A percentile compares a stretch with the other conserved stretches of the same genome.
phyloP scores from a whole-genome alignment of 2,888 invertebrate species.

The Monopis laevigella region DNA sequence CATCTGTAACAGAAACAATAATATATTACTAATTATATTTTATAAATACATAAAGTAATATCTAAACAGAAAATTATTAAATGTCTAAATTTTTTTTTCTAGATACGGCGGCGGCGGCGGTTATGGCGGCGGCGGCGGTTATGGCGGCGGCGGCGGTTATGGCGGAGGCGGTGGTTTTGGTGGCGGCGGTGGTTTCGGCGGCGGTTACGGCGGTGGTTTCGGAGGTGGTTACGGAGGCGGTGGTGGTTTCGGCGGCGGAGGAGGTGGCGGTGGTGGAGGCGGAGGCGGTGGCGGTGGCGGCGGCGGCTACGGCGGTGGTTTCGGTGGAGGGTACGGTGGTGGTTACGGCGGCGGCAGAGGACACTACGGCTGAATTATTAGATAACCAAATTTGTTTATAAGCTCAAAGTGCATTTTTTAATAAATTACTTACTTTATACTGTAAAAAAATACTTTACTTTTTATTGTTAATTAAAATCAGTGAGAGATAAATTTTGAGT shows the following conservation, averaged over 20 bases:
- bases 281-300: conserved; percentile 13
- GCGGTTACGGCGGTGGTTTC: background rate
- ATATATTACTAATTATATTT: too few species aligned
- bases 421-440: too few species aligned
- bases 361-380: conserved; percentile 1
- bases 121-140: conserved; percentile 2
- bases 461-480: too few species aligned
- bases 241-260: background rate
- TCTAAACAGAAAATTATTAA: too few species aligned
- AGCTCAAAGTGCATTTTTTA: too few species aligned
- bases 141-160: background rate
- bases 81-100: too few species aligned
- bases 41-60: too few species aligned
- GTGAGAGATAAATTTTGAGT: too few species aligned
- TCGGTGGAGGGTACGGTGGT: conserved; percentile 24
- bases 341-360: conserved; percentile 10
- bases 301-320: conserved; percentile 26
- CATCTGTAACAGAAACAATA: too few species aligned
- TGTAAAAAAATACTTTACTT: too few species aligned
- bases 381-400: too few species aligned
- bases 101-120: conserved; percentile 1
- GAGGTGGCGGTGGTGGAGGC: background rate
- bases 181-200: background rate
- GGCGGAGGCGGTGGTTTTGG: conserved; percentile 7
- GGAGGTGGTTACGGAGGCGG: conserved; percentile 6